Base-by-base conservation (phyloP, 2,113 vertebrate species). In the Thamnophis sirtalis region DNA sequence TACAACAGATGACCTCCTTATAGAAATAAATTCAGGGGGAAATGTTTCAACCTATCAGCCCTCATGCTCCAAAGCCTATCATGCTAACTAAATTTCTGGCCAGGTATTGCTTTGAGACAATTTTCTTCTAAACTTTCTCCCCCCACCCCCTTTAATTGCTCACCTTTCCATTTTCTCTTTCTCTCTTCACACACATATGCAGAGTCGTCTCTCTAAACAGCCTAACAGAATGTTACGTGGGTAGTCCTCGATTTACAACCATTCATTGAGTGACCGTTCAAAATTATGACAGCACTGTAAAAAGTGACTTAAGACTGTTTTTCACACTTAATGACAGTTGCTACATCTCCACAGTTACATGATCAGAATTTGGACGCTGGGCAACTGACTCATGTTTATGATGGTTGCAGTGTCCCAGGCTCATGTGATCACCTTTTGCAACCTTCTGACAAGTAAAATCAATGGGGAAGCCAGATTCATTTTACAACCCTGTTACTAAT, bases 11-110 rank as follows among this genome's bases (percentile, higher is more conserved):
- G 28, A 93, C 86, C 84, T 0, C 51, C 84, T n/a, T 92, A 92
- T 51, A 87, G 17, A 88, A 93, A 88, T 53, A 93, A 95, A 89
- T 86, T 54, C 93, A 93, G 95, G 94, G 86, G n/a, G n/a, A 55
- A 93, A 92, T 91, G 89, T 90, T 93, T 89, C 92, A 95, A 96
- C 92, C 85, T 24, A 84, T 91, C 11, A 87, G 94, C 33, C 84
- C 21, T 1, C 93, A 53, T 54, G 17, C 86, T 87, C 43, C 26
- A 92, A 88, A 92, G 89, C 90, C 88, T 80, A 92, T 87, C 0
- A 0, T 15, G 33, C 91, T 60, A 43, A 38, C 55, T 88, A 80
- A 92, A 60, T 91, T 94, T 51, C 28, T 90, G 93, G 89, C 88
- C 93, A 95, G 92, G 86, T 92, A 55, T 48, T 91, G 63, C 53